phyloP scores from a whole-genome alignment of 1,140 invertebrate genomes.

The Drosophila varians region DNA sequence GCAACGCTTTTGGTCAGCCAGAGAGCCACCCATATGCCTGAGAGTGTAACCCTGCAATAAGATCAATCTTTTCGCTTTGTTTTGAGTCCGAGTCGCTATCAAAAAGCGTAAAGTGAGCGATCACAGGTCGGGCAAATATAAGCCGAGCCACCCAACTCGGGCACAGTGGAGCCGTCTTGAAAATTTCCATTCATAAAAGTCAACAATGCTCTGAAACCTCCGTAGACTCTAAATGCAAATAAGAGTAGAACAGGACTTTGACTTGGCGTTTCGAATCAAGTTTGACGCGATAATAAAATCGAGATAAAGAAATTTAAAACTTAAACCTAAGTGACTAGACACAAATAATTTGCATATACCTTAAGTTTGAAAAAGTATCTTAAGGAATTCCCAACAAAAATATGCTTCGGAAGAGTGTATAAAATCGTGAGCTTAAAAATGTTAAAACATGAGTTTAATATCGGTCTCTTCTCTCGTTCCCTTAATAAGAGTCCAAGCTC shows the following conservation, averaged over 20 bases:
- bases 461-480: background rate
- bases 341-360: background rate
- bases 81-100: slow-evolving; percentile 40
- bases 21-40: background rate
- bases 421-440: too few relatives aligned
- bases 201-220: background rate
- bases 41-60: slow-evolving; percentile 49
- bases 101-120: slow-evolving; percentile 15
- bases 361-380: too few relatives aligned
- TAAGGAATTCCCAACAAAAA: too few relatives aligned
- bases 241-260: background rate
- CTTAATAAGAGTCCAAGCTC: background rate
- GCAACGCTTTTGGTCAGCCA: slow-evolving; percentile 50
- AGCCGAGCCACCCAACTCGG: slow-evolving; percentile 34
- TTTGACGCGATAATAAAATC: background rate
- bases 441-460: background rate
- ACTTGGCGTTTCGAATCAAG: background rate
- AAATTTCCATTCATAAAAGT: background rate
- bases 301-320: background rate
- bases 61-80: slow-evolving; percentile 48
- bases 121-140: slow-evolving; percentile 21
- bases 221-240: background rate
- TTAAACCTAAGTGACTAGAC: background rate
- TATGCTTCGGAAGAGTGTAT: too few relatives aligned
- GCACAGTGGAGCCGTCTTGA: slow-evolving; percentile 21